Evolutionary conservation across 2,113 vertebrate genomes (phyloP).

Genomic region (Oreochromis spilurus): DNA sequence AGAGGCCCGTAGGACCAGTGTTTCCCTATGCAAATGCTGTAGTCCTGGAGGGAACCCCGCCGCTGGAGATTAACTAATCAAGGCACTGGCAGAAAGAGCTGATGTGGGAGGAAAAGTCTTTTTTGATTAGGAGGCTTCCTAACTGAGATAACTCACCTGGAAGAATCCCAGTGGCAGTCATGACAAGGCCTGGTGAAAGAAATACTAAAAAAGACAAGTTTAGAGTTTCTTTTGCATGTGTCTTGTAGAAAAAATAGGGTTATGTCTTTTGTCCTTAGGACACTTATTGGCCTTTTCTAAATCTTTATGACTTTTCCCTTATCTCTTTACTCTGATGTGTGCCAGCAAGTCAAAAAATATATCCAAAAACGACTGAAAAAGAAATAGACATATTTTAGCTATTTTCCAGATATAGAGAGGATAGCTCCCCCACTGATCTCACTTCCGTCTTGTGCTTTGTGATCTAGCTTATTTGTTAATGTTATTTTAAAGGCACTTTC

Average conservation of each 20-base stretch:
- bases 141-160: constrained; percentile 12
- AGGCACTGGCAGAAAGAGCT: background rate
- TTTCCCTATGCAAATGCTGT: background rate
- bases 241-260: background rate
- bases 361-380: background rate
- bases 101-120: background rate
- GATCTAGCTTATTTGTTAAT: background rate
- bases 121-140: constrained; percentile 6
- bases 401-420: background rate
- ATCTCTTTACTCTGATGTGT: background rate
- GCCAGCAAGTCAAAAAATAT: background rate
- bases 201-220: background rate
- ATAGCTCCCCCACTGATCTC: background rate
- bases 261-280: background rate
- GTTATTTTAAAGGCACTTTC: background rate
- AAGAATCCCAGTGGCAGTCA: background rate
- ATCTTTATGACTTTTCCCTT: background rate
- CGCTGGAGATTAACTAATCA: constrained; percentile 30
- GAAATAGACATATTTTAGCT: background rate
- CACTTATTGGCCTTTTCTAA: background rate
- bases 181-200: background rate
- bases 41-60: constrained; percentile 8
- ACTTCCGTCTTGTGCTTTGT: background rate
- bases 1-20: background rate
- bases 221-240: background rate